Evolutionary conservation across 2,797 vertebrate genomes (phyloP).

Genomic region (Galagoides demidoff): DNA sequence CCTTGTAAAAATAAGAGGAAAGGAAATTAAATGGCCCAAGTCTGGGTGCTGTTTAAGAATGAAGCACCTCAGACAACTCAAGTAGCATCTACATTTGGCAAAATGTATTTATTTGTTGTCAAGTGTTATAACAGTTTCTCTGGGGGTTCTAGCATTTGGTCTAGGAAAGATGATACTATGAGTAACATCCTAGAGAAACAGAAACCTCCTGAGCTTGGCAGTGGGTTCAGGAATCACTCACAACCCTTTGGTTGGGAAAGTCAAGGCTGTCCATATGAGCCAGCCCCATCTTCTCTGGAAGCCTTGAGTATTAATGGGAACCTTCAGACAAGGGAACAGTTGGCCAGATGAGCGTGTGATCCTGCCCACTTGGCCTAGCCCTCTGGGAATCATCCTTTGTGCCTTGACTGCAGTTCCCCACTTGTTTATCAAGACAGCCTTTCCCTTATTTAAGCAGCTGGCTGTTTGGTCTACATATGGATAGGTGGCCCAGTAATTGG

Average conservation of each 20-base stretch:
- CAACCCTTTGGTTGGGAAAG: neutral
- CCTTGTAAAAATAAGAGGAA: slow-evolving; percentile 45
- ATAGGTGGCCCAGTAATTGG: neutral
- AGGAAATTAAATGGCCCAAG: slow-evolving; percentile 40
- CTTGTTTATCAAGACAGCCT: neutral
- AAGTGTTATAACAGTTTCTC: neutral
- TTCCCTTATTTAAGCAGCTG: neutral
- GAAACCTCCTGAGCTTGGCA: neutral
- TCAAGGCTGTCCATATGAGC: neutral
- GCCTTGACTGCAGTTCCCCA: neutral
- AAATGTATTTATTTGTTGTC: slow-evolving; percentile 40
- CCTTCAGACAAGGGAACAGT: no score
- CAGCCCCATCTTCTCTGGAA: neutral
- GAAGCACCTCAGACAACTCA: slow-evolving; percentile 53
- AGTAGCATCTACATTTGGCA: slow-evolving; percentile 49
- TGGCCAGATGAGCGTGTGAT: neutral
- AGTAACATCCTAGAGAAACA: neutral
- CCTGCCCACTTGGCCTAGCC: neutral
- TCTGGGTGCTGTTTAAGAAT: slow-evolving; percentile 16
- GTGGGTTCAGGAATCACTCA: neutral
- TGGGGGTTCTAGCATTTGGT: slow-evolving; percentile 5
- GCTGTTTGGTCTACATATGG: neutral
- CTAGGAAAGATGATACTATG: neutral
- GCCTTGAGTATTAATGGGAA: neutral
- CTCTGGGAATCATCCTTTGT: neutral